Evolutionary conservation across 2,797 vertebrate genomes (phyloP), one percentile per base, ranked within the genome.

Genomic region (Bradypodion ventrale): DNA sequence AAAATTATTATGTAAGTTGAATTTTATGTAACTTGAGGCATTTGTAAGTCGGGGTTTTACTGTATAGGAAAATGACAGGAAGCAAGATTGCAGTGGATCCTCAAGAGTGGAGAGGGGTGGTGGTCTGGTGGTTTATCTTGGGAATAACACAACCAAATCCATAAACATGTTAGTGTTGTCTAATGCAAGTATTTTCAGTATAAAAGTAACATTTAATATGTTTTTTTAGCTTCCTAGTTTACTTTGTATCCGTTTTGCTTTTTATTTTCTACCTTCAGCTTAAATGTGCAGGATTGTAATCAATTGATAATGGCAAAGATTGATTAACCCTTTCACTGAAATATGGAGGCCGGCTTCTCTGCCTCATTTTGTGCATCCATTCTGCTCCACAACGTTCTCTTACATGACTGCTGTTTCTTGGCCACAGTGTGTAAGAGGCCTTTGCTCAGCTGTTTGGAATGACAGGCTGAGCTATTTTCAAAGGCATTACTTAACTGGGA

Each of bases 401-500:
- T 37, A 5, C 35, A 65, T 49, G 16, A 37, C 32, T 49, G 21
- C 77, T 32, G 23, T 35, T 40, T 15, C 52, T 27, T 69, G 65
- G 66, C 19, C 42, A 75, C 5, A 2, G 27, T n/a, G 7, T 81
- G 16, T 23, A 52, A 66, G 46, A 75, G 23, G 73, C 25, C 46
- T 56, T 83, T 68, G 46, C 27, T 83, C 35, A 76, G 73, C 35
- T 65, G 9, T 37, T 81, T 35, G 62, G 27, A 76, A 66, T 40
- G 73, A 52, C 37, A 9, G 79, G 37, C 19, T 60, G 52, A 72
- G 68, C 16, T 37, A 60, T 68, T 76, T 75, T 66, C 73, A 59
- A 76, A 83, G 27, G 49, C 25, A 56, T 76, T 82, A 60, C 68
- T 82, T 73, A 37, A 75, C 44, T 75, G 35, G 42, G 62, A 75